Conservation (phyloP, 2,797 vertebrate species). For the Momotus momota region DNA sequence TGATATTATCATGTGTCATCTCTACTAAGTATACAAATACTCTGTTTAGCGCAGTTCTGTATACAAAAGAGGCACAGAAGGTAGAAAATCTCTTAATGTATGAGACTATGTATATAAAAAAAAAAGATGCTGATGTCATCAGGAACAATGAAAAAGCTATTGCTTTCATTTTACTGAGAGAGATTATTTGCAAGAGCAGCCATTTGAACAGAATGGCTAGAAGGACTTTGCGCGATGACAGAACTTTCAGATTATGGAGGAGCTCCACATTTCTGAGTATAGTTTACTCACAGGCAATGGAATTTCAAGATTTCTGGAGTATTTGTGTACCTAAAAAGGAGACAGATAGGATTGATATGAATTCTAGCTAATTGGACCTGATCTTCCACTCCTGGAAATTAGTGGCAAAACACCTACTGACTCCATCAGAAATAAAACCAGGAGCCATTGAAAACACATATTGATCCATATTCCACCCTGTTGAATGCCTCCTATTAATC, state of each 20-base stretch:
- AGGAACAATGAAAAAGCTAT: background rate
- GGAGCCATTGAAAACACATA: background rate
- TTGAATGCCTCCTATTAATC: background rate
- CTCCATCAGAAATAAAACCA: background rate
- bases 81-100: background rate
- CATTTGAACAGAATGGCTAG: background rate
- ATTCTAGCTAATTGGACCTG: background rate
- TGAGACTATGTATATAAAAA: background rate
- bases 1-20: background rate
- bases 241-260: background rate
- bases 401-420: background rate
- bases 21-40: background rate
- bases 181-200: background rate
- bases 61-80: background rate
- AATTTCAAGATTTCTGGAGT: background rate
- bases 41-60: background rate
- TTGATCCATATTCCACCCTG: background rate
- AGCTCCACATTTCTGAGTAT: background rate
- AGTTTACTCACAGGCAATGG: background rate
- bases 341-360: background rate
- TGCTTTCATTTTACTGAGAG: background rate
- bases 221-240: background rate
- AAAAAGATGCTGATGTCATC: background rate
- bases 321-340: background rate
- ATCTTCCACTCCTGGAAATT: background rate